These are phyloP conservation scores for Alosa alosa DNA, from an alignment of 2,113 vertebrate species.

Conservation along the genomic window DNA sequence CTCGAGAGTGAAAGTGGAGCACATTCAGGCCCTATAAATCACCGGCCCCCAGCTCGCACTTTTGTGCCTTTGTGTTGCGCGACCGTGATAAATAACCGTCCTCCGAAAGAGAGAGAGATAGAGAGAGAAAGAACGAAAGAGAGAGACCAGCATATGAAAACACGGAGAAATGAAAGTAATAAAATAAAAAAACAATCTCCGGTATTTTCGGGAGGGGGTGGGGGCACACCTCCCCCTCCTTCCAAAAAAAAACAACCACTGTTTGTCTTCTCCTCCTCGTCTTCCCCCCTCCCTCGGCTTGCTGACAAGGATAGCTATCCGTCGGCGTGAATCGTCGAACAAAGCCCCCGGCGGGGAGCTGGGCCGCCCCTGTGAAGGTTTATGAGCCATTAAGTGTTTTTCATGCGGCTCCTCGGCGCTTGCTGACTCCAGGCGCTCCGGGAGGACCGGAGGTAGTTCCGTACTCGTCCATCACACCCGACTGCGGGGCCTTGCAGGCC, in stretches of 20 bases:
- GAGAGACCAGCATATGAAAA: slow-evolving; percentile 51
- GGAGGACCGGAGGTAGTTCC: slow-evolving; percentile 36
- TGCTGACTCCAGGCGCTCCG: slow-evolving; percentile 42
- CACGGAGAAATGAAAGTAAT: slow-evolving; percentile 51
- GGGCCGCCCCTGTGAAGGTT: slow-evolving; percentile 37
- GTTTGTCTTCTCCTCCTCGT: background rate
- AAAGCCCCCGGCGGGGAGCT: slow-evolving; percentile 35
- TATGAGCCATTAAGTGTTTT: slow-evolving; percentile 53
- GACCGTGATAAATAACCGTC: slow-evolving; percentile 54
- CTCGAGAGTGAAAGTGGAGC: slow-evolving; percentile 52
- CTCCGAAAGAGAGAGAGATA: slow-evolving; percentile 40
- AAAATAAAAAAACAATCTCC: slow-evolving; percentile 56
- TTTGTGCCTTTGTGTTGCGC: slow-evolving; percentile 53
- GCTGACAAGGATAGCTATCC: slow-evolving; percentile 40
- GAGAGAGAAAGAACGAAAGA: background rate
- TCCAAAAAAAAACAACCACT: background rate
- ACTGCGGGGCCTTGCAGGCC: slow-evolving; percentile 42
- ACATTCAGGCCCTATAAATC: slow-evolving; percentile 51
- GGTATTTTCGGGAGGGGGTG: slow-evolving; percentile 31
- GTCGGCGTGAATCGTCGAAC: slow-evolving; percentile 30
- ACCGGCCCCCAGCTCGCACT: slow-evolving; percentile 39
- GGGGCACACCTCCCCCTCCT: background rate
- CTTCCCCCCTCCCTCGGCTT: background rate
- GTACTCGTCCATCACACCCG: slow-evolving; percentile 43
- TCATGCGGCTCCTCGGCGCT: slow-evolving; percentile 29